Conservation (phyloP, 2,113 vertebrate genomes). For the Bagarius yarrelli region DNA sequence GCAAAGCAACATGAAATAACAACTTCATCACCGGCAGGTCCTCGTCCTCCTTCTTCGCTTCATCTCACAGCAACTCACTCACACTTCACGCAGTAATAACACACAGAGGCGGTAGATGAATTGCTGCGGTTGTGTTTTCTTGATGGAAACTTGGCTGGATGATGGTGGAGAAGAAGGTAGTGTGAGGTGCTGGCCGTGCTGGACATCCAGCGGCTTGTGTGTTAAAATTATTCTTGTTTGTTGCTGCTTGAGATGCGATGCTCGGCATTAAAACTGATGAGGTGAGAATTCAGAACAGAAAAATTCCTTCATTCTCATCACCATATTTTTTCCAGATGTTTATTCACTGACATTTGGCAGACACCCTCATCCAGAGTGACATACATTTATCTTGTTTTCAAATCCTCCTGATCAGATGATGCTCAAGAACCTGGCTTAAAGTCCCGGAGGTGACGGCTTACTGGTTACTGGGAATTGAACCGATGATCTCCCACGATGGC, state of each 20-base stretch:
- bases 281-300: too few relatives aligned
- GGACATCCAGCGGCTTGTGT: neutral
- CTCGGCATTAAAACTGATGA: too few relatives aligned
- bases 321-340: too few relatives aligned
- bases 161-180: neutral
- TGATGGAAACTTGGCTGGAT: neutral
- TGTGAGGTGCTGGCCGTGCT: neutral
- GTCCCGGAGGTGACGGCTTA: too few relatives aligned
- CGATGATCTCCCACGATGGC: too few relatives aligned
- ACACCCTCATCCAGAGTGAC: too few relatives aligned
- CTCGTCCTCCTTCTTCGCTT: conserved; percentile 3
- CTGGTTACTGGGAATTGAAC: too few relatives aligned
- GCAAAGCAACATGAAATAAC: conserved; percentile 22
- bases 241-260: neutral
- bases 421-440: too few relatives aligned
- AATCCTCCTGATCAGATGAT: too few relatives aligned
- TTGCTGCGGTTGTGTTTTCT: neutral
- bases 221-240: conserved; percentile 14
- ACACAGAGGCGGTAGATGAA: conserved; percentile 1
- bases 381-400: too few relatives aligned
- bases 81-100: neutral
- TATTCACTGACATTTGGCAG: too few relatives aligned
- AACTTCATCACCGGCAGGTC: neutral
- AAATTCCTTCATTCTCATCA: too few relatives aligned
- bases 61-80: conserved; percentile 18